These are phyloP conservation scores for Isurus oxyrinchus DNA, from an alignment of 2,113 vertebrate genomes.

Conservation along the genomic window DNA sequence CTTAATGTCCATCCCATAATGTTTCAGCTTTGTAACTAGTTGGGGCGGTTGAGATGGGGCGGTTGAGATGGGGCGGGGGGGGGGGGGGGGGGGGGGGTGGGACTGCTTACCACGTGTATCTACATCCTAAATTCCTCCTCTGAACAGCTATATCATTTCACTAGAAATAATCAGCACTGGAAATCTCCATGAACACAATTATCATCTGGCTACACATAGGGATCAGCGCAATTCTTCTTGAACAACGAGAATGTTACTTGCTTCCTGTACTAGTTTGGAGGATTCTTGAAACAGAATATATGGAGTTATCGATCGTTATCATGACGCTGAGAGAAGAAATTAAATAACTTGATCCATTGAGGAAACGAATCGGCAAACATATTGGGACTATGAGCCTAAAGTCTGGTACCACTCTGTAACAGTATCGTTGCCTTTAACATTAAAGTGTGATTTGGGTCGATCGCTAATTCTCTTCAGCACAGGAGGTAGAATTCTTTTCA, in stretches of 20 bases:
- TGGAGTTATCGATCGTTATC: not conserved
- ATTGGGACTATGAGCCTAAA: not conserved
- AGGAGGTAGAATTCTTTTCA: not conserved
- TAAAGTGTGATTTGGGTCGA: not conserved
- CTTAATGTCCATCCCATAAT: not conserved
- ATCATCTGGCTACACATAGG: not conserved
- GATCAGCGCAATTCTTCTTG: not conserved
- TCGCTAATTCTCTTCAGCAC: not conserved
- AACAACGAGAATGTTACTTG: not conserved
- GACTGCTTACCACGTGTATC: no score
- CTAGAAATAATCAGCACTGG: not conserved
- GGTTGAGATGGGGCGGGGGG: not conserved
- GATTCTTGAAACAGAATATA: not conserved
- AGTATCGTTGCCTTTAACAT: not conserved
- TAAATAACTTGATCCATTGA: slow-evolving; percentile 32
- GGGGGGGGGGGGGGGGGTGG: no score
- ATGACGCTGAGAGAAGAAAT: slow-evolving; percentile 26
- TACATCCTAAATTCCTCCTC: not conserved
- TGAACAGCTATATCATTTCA: not conserved
- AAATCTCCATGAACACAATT: not conserved
- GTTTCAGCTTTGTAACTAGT: not conserved
- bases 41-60: not conserved
- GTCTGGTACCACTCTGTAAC: not conserved
- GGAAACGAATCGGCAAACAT: slow-evolving; percentile 32
- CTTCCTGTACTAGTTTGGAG: slow-evolving; percentile 16